Evolutionary conservation across 2,797 vertebrate species (phyloP), one percentile per base, ranked within the genome.

Genomic region (Phyllotis vaccarum): DNA sequence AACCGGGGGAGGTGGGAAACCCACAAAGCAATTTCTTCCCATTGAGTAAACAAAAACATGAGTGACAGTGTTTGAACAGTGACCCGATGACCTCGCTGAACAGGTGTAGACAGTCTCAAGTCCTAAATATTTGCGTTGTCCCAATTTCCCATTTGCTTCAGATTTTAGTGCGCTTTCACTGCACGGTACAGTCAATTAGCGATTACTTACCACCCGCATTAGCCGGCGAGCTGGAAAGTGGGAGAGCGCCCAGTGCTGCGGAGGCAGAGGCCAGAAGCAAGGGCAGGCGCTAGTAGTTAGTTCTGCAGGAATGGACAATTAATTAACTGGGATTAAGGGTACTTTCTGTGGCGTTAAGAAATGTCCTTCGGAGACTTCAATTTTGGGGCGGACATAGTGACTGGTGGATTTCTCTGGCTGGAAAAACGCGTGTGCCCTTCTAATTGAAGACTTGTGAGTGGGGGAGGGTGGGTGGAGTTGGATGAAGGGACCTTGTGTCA

Each of bases 91-190:
- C 96, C 95, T 89, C 21, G 31, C 56, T 66, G 95, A 68, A 91
- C 97, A 98, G 97, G 97, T 97, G 97, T 95, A 75, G 91, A 95
- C 95, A 95, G 96, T 94, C 88, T 92, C 46, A 31, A 91, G 93
- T 86, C 91, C 93, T 93, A 96, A 96, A 94, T 95, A 83, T 88
- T 86, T 94, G 88, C 86, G 66, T 79, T 95, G 95, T 94, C 80
- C 89, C 43, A 56, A 78, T 64, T 94, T 93, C 76, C 91, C 81
- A n/a, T 94, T 93, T 93, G 93, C 78, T 85, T 86, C 22, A 81
- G 94, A 60, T 80, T 85, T 91, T 86, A 52, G 76, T 46, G 89
- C 7, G 92, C 85, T 88, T 93, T 95, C 94, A 40, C 93, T 78
- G 62, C 22, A 54, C 0, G 27, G 86, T 31, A 52, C 72, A 89